Base-by-base conservation (phyloP, 2,113 vertebrate genomes). In the Prinia subflava region DNA sequence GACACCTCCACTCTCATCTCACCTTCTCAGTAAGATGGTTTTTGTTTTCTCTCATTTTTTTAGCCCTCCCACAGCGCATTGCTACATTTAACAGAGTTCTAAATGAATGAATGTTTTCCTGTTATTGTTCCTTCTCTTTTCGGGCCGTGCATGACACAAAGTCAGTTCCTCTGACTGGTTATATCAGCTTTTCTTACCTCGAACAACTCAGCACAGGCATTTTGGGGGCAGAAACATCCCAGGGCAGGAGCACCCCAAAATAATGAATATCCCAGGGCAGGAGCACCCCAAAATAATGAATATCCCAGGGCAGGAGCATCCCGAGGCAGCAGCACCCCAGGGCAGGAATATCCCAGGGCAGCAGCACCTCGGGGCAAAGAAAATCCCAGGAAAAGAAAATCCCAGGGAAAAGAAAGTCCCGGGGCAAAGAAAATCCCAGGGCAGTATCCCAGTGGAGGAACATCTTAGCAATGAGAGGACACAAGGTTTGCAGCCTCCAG, bases 11-110 rank as follows among this genome's bases (percentile, higher is more conserved):
- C 59, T 10, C 14, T 0, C 15, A 0, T 24, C 68, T 64, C 3
- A 0, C 0, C 41, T 27, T 18, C 56, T 30, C 41, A 21, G 6
- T 1, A 0, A 8, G 1, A 3, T 0, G 7, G 2, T 11, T 52
- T 39, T 25, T 22, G 15, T 27, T 76, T 82, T 50, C 28, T 24
- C 33, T 22, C 18, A 0, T 44, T 33, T 46, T 80, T 14, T 8
- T 52, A 47, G 68, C 7, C 16, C 42, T 44, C 42, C 42, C 42
- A 44, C 42, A 44, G 18, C 13, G 15, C 7, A 1, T 27, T 0
- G 0, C 49, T 27, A 0, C 14, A 1, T 23, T 60, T 44, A 22
- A 31, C 44, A 20, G 62, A 9, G 21, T 4, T 81, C 37, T 20
- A 19, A 35, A 30, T 4, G 25, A 11, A 13, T 15, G 4, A 10